Conservation (phyloP, 2,113 vertebrate genomes). For the Otis tarda region DNA sequence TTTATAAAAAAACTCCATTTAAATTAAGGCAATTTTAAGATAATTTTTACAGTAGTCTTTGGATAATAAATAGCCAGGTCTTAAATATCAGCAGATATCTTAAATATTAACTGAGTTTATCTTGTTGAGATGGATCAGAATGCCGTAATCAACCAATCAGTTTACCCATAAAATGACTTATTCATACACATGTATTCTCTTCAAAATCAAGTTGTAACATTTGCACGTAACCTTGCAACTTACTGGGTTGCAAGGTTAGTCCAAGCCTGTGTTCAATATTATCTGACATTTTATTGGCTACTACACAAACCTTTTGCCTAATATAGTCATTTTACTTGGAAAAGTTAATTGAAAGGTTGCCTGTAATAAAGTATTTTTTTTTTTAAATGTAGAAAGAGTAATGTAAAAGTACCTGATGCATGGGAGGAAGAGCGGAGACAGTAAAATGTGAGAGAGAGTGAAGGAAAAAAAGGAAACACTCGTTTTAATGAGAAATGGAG, state of each 20-base stretch:
- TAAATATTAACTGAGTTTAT: conserved; percentile 72
- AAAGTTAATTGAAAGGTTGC: conserved; percentile 66
- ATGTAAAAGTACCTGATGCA: background rate
- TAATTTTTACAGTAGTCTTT: conserved; percentile 68
- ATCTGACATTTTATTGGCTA: conserved; percentile 73
- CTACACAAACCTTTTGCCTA: conserved; percentile 69
- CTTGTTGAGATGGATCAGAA: conserved; percentile 60
- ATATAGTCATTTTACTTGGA: conserved; percentile 63
- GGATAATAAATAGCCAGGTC: conserved; percentile 71
- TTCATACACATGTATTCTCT: conserved; percentile 69
- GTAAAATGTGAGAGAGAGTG: background rate
- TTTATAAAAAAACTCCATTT: conserved; percentile 12
- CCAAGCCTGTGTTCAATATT: conserved; percentile 66
- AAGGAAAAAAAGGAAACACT: background rate
- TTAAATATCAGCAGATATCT: conserved; percentile 76
- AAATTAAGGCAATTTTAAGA: conserved; percentile 70
- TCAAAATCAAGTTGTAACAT: conserved; percentile 75
- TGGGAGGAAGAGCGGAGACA: background rate
- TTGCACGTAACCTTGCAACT: conserved; percentile 62
- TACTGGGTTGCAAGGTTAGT: conserved; percentile 62
- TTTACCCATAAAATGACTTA: conserved; percentile 69
- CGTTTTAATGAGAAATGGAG: background rate
- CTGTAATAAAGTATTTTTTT: conserved; percentile 26
- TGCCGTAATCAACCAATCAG: conserved; percentile 68
- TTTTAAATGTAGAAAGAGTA: background rate